These are phyloP conservation scores for Lepidonotus clava DNA, from an alignment of 2,888 invertebrate genomes.

Conservation along the genomic window DNA sequence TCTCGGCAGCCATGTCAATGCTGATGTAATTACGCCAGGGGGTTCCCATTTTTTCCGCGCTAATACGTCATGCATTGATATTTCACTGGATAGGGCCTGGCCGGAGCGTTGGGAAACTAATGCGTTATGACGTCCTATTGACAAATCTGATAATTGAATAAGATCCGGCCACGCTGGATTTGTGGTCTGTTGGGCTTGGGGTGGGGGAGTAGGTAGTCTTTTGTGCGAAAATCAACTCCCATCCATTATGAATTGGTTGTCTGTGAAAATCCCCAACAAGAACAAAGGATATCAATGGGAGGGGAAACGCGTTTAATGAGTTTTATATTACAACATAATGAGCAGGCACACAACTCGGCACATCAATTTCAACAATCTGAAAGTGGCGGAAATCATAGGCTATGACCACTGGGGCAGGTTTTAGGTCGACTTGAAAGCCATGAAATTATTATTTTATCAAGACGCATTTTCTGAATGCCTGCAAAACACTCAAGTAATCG, in stretches of 20 bases:
- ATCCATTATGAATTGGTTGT: slow-evolving; percentile 26
- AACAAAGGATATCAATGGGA: slow-evolving; percentile 39
- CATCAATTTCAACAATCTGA: background rate
- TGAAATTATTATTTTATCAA: background rate
- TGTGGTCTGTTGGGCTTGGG: background rate
- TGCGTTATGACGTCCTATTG: slow-evolving; percentile 22
- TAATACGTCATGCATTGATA: background rate
- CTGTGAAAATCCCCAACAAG: background rate
- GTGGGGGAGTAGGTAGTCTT: background rate
- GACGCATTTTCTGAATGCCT: background rate
- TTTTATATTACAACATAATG: slow-evolving; percentile 25
- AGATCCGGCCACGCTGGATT: slow-evolving; percentile 12
- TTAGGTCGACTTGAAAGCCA: background rate
- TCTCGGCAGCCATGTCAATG: slow-evolving; percentile 18
- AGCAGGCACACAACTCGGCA: background rate
- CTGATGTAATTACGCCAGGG: slow-evolving; percentile 18
- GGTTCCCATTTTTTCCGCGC: background rate
- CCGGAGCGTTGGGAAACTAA: background rate
- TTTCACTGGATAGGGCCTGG: background rate
- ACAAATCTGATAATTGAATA: slow-evolving; percentile 45
- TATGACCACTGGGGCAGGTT: background rate
- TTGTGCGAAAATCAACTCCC: slow-evolving; percentile 44
- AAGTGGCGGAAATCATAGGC: background rate
- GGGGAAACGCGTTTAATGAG: slow-evolving; percentile 31
- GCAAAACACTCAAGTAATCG: background rate